Conservation (phyloP, 2,113 vertebrate genomes). For the Grallaria varia region DNA sequence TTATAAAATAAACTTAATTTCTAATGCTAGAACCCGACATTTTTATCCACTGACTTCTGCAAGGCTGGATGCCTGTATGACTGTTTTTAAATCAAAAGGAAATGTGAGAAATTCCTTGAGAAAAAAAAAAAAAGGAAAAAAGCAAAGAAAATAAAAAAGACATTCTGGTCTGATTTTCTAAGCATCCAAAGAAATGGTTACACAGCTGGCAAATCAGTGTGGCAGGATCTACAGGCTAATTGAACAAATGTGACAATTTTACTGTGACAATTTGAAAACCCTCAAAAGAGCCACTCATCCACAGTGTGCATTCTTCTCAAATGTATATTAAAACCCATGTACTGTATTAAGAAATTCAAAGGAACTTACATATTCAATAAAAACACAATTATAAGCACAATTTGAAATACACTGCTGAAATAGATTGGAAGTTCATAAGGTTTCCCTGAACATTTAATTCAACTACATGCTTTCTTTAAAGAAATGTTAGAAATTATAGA, state of each 20-base stretch:
- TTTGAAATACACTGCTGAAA: constrained; percentile 33
- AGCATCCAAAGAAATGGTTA: constrained; percentile 41
- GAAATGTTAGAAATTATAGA: constrained; percentile 22
- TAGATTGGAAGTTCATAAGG: constrained; percentile 9
- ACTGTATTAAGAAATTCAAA: constrained; percentile 21
- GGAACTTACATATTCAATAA: constrained; percentile 13
- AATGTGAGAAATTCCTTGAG: neutral
- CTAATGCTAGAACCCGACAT: neutral
- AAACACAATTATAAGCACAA: neutral
- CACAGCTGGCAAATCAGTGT: constrained; percentile 49
- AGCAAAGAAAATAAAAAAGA: neutral
- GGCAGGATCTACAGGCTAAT: constrained; percentile 56
- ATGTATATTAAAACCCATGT: neutral
- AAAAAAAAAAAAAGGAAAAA: no score
- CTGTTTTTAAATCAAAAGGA: constrained; percentile 31
- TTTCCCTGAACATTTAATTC: constrained; percentile 32
- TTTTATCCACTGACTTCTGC: neutral
- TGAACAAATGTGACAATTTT: constrained; percentile 64
- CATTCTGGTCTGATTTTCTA: constrained; percentile 44
- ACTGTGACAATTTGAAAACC: constrained; percentile 44
- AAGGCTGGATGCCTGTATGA: neutral
- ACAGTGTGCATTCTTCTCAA: constrained; percentile 8
- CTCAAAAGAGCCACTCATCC: constrained; percentile 24
- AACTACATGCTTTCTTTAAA: neutral
- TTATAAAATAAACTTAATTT: neutral